phyloP scores from a whole-genome alignment of 2,888 invertebrate genomes.

The Rhamnusium bicolor region DNA sequence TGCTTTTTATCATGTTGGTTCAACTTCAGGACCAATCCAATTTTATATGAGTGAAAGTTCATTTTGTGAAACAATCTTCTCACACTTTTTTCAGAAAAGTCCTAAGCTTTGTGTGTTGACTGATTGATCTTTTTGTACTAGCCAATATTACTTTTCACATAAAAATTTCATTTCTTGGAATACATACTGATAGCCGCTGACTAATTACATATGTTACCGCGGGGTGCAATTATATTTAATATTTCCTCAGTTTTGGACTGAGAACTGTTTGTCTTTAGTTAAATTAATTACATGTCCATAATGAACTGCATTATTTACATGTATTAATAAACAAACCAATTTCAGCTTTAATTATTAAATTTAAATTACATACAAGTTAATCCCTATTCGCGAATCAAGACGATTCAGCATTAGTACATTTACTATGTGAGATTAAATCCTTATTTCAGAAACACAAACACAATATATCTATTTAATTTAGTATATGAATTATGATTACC shows the following conservation, averaged over 20 bases:
- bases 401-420: not conserved
- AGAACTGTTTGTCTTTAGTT: not conserved
- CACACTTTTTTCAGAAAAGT: too few species aligned
- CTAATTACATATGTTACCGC: too few species aligned
- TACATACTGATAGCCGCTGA: too few species aligned
- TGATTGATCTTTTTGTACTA: too few species aligned
- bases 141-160: too few species aligned
- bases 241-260: not conserved
- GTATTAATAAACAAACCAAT: not conserved
- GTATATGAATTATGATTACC: constrained; percentile 1
- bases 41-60: too few species aligned
- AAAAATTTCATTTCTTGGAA: too few species aligned
- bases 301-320: not conserved
- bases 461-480: constrained; percentile 13
- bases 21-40: too few species aligned
- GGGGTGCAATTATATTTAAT: not conserved
- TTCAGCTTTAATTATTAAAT: constrained; percentile 1
- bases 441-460: not conserved
- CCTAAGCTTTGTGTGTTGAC: too few species aligned
- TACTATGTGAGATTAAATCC: constrained; percentile 12
- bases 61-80: too few species aligned
- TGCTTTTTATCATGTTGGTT: too few species aligned
- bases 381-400: not conserved
- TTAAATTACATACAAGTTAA: constrained; percentile 2
- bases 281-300: not conserved